Percentiles rank a stretch among this genome's conserved stretches.
phyloP scores from a whole-genome alignment of 1,140 invertebrate genomes.

The Eulimnadia texana region DNA sequence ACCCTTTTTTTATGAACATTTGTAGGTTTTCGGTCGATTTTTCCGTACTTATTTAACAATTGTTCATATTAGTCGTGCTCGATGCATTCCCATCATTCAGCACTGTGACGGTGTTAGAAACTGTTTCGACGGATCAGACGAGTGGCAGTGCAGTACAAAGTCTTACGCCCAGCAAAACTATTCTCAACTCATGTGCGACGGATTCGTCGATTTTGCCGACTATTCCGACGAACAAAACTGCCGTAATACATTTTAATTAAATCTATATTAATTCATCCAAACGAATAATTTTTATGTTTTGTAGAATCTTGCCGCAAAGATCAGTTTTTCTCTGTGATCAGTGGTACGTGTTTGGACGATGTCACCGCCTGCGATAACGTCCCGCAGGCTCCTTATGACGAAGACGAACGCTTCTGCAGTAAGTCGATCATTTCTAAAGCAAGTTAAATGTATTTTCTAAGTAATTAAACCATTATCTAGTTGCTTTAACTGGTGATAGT shows the following conservation, averaged over 20 bases:
- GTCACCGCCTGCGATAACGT: slow-evolving; percentile 42
- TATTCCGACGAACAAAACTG: slow-evolving; percentile 8
- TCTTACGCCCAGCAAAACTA: neutral
- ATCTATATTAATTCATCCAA: neutral
- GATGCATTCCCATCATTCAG: neutral
- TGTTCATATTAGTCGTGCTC: neutral
- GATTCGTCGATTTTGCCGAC: slow-evolving; percentile 19
- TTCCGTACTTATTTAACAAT: no score
- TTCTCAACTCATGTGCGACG: slow-evolving; percentile 22
- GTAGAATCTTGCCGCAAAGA: slow-evolving; percentile 37
- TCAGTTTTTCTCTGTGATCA: slow-evolving; percentile 40
- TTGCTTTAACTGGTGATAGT: slow-evolving; percentile 29
- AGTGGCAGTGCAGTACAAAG: slow-evolving; percentile 42
- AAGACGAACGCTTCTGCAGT: slow-evolving; percentile 60
- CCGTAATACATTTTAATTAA: neutral
- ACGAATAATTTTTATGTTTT: slow-evolving; percentile 22
- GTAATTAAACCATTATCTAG: slow-evolving; percentile 24
- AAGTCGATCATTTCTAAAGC: slow-evolving; percentile 35
- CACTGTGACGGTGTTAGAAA: slow-evolving; percentile 66
- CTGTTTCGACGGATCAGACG: slow-evolving; percentile 58
- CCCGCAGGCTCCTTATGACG: slow-evolving; percentile 43
- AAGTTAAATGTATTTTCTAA: slow-evolving; percentile 43
- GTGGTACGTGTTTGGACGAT: slow-evolving; percentile 39
- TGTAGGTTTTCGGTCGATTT: no score
- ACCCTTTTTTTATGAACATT: no score